Evolutionary conservation across 1,140 invertebrate genomes (phyloP), one percentile per base, ranked within the genome.

Genomic region (Tigriopus japonicus): DNA sequence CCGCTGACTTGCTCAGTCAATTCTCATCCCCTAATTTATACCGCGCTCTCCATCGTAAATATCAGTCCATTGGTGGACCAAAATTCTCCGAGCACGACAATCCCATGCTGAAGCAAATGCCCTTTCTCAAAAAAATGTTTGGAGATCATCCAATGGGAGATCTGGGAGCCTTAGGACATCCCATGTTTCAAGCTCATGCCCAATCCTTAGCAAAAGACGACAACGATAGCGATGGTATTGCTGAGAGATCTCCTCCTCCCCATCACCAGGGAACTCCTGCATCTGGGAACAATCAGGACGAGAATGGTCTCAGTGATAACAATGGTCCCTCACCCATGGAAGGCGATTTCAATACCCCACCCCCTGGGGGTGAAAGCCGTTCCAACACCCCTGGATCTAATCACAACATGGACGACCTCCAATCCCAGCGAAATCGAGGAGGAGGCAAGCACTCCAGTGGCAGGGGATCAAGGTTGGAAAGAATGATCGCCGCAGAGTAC

Each of bases 401-500:
- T 17, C 42, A 28, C 28, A 15, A 42, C 28, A 15, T 19, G 17
- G n/a, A 40, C 41, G 13, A 40, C n/a, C 12, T 17, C 52, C 23
- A n/a, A 17, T 13, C 13, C 3, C 23, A 51, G 40, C 59, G 40
- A 6, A 28, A 61, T 23, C 49, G 51, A 24, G 19, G 21, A 7
- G 19, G 49, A 24, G 14, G 49, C 7, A 40, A 45, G 14, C 13
- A 54, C 21, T 14, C n/a, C 28, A 54, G 51, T 19, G 59, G 59
- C 2, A n/a, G 59, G 10, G 59, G 59, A n/a, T 56, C 43, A 14
- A 45, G 59, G 12, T 40, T 61, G 14, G 59, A 61, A 52, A n/a
- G 59, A 23, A 61, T 61, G 59, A 61, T 61, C 19, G 59, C 59
- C 21, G 59, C 59, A 12, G 59, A 61, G 51, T 61, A 61, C 43